These are phyloP conservation scores for Apostichopus japonicus DNA, from an alignment of 35 echinoderm and acorn worm genomes.

Conservation along the genomic window DNA sequence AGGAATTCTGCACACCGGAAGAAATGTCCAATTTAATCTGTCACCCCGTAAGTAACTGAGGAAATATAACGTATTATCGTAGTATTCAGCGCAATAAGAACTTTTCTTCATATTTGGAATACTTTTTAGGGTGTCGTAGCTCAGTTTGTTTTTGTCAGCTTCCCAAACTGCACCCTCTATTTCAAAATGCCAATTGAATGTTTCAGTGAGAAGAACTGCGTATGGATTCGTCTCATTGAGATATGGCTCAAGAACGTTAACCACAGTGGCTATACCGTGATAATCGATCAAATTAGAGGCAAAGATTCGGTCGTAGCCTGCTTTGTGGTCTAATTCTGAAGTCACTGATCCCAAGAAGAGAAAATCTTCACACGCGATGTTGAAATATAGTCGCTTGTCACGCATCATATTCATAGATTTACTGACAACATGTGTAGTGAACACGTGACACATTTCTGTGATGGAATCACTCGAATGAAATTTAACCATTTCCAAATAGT, in stretches of 20 bases:
- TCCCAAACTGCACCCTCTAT: neutral
- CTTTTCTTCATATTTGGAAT: no score
- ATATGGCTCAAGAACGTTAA: slow-evolving; percentile 43
- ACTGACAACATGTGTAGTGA: slow-evolving; percentile 12
- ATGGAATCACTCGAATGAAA: neutral
- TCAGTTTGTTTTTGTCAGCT: neutral
- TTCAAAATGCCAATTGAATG: slow-evolving; percentile 36
- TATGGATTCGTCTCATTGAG: slow-evolving; percentile 60
- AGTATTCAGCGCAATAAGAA: no score
- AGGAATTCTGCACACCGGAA: neutral
- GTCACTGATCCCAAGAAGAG: neutral
- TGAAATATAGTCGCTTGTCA: slow-evolving; percentile 22
- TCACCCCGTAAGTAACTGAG: slow-evolving; percentile 56
- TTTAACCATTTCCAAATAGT: slow-evolving; percentile 53
- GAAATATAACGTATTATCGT: slow-evolving; percentile 64
- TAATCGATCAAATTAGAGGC: slow-evolving; percentile 65
- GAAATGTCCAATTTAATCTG: neutral
- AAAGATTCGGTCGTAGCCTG: slow-evolving; percentile 68
- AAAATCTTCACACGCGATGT: slow-evolving; percentile 50
- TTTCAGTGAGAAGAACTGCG: slow-evolving; percentile 61
- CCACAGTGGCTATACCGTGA: neutral
- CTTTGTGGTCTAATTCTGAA: neutral
- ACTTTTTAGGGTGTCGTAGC: neutral
- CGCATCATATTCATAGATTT: slow-evolving; percentile 32
- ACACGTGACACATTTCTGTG: slow-evolving; percentile 39